Conservation (phyloP, 2,888 invertebrate species). For the Drosophila vallismaia region DNA sequence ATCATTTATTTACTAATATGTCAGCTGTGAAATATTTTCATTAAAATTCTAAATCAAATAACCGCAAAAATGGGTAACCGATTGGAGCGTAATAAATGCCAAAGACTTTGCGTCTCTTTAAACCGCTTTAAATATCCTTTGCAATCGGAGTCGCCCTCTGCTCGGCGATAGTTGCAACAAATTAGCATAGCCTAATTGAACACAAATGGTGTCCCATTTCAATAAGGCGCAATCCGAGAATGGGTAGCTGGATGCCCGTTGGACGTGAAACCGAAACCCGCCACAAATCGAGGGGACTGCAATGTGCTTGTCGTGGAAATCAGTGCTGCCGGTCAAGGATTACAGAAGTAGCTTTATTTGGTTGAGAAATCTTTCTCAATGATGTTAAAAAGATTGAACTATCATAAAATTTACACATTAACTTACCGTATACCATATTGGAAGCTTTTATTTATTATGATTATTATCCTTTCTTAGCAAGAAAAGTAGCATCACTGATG, state of each 20-base stretch:
- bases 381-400: not conserved
- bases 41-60: constrained; percentile 50
- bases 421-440: too few relatives aligned
- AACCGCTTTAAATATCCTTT: constrained; percentile 26
- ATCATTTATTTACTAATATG: constrained; percentile 63
- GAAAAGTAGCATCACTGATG: not conserved
- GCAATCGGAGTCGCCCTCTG: constrained; percentile 7
- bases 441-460: too few relatives aligned
- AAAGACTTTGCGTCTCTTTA: constrained; percentile 26
- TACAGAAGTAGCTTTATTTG: not conserved
- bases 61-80: constrained; percentile 19
- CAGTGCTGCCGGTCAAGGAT: constrained; percentile 4
- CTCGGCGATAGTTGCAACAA: constrained; percentile 55
- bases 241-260: constrained; percentile 13
- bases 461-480: too few relatives aligned
- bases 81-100: not conserved
- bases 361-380: not conserved
- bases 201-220: constrained; percentile 80
- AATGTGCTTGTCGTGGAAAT: not conserved
- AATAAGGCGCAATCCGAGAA: constrained; percentile 48
- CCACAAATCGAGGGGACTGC: constrained; percentile 7
- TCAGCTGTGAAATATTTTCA: constrained; percentile 60
- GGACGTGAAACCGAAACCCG: constrained; percentile 63
- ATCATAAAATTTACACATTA: too few relatives aligned
- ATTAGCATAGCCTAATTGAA: constrained; percentile 79